Base-by-base conservation (phyloP, 1,140 invertebrate genomes). In the Aphaenogaster ashmeadi region DNA sequence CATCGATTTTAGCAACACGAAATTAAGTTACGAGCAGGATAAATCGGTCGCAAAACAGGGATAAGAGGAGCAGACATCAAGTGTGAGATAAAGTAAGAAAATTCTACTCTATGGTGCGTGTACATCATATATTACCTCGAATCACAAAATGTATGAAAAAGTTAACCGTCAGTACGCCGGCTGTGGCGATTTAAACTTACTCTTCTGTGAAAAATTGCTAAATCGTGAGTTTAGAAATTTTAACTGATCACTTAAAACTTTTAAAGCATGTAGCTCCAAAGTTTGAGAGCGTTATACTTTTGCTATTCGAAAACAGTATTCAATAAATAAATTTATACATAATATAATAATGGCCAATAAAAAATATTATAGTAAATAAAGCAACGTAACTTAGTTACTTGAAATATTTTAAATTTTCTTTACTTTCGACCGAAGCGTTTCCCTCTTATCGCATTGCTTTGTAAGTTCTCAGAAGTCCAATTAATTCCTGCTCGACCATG, bases 201-300 rank as follows among this genome's bases (percentile, higher is more conserved):
- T 62, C 41, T 21, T 74, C 41, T 44, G 62, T 84, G 69, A 84
- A 75, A 84, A 60, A 84, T 84, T 47, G 69, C 54, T 36, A 62
- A 84, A 62, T 74, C 36, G 54, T 84, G 52, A 74, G 27, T 36
- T 84, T 47, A 50, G 52, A 62, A 41, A 74, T 60, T 72, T 33
- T 44, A 33, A 21, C 41, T 38, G 27, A 74, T 74, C 54, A 21
- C 27, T 84, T n/a, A 4, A 7, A 71, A 84, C 18, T 84, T 84
- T 84, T 4, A 11, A 47, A 60, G 7, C 13, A 44, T 15, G 11
- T 38, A 84, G n/a, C 18, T 33, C 27, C 11, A 13, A 62, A 84
- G 52, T 74, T 84, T 38, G 11, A 47, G 18, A 64, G 11, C 2
- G 21, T 27, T 38, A 27, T 27, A 56, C 8, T 66, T 52, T 41